Evolutionary conservation across 2,113 vertebrate species (phyloP).

Genomic region (Ptilonorhynchus violaceus): DNA sequence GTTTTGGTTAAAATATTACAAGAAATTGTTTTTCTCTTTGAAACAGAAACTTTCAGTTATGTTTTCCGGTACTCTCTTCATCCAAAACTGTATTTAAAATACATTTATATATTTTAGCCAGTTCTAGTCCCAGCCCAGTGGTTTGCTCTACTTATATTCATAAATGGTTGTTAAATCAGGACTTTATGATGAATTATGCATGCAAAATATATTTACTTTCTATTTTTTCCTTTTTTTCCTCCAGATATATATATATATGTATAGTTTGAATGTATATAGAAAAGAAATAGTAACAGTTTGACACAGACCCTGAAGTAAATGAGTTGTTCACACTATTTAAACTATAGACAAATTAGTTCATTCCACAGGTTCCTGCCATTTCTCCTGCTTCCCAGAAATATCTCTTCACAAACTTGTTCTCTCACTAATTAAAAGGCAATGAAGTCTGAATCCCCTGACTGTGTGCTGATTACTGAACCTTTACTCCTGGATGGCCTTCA

Average conservation of each 20-base stretch:
- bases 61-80: background rate
- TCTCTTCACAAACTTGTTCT: background rate
- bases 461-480: background rate
- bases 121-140: background rate
- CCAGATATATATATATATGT: background rate
- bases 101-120: background rate
- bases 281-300: background rate
- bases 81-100: background rate
- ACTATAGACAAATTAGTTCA: background rate
- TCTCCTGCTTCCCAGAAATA: background rate
- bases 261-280: background rate
- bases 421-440: background rate
- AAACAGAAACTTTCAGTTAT: background rate
- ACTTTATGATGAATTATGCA: background rate
- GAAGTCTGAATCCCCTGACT: background rate
- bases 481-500: background rate
- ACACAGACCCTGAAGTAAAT: background rate
- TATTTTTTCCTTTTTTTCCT: rapidly evolving
- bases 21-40: background rate
- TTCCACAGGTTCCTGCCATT: background rate
- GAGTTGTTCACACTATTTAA: background rate
- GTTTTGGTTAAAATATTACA: background rate
- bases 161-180: background rate
- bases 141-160: background rate
- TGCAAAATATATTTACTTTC: background rate